Evolutionary conservation across 2,113 vertebrate species (phyloP).

Genomic region (Neodontobutis hainanensis): DNA sequence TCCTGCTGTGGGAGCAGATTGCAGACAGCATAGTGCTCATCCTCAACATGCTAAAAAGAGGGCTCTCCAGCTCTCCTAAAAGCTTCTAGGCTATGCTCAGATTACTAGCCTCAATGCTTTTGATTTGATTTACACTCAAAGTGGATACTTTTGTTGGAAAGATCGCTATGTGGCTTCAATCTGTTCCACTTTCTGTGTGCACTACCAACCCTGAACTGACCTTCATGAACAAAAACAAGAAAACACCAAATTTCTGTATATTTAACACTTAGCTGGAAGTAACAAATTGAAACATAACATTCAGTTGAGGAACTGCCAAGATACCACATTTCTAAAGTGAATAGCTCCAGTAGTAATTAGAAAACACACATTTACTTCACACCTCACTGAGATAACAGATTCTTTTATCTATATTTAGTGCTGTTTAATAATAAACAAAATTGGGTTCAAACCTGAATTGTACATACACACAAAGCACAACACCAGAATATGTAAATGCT

Average conservation of each 20-base stretch:
- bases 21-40: conserved; percentile 53
- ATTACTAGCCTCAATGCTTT: background rate
- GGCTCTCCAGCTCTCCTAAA: conserved; percentile 40
- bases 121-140: no score
- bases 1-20: conserved; percentile 76
- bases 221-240: background rate
- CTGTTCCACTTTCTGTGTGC: background rate
- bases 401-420: background rate
- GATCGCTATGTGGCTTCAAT: background rate
- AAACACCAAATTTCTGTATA: background rate
- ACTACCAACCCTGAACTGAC: background rate
- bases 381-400: no score
- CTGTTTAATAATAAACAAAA: no score
- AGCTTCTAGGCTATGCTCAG: conserved; percentile 3
- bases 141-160: background rate
- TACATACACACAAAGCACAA: conserved; percentile 27
- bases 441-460: conserved; percentile 5
- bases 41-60: conserved; percentile 53
- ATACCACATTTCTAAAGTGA: no score
- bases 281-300: no score
- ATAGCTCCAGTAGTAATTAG: no score
- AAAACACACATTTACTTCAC: no score
- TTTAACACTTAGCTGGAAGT: no score
- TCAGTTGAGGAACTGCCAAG: no score
- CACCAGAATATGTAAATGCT: conserved; percentile 18